These are phyloP conservation scores for Enteromius viviparus DNA, from an alignment of 2,797 vertebrate species.

Conservation along the genomic window DNA sequence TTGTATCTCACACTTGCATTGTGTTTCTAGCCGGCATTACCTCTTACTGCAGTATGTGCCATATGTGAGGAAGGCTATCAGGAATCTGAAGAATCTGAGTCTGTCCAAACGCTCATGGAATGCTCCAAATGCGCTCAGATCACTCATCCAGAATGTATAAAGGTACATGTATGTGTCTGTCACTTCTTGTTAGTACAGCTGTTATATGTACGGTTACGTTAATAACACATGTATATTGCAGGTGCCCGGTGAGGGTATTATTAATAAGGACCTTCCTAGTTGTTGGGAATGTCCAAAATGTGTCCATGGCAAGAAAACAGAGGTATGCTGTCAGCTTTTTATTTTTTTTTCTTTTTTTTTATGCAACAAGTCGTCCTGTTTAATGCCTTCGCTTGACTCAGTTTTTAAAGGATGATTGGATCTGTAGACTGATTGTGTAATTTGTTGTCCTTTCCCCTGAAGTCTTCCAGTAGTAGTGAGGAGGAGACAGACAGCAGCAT, in stretches of 20 bases:
- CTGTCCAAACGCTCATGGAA: constrained; percentile 93
- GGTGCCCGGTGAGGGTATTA: constrained; percentile 90
- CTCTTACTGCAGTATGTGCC: constrained; percentile 92
- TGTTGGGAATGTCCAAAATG: constrained; percentile 98
- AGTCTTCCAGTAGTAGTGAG: constrained; percentile 74
- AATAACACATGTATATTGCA: constrained; percentile 61
- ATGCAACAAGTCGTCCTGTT: not conserved
- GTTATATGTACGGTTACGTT: not conserved
- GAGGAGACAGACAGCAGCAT: constrained; percentile 70
- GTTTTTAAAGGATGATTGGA: not conserved
- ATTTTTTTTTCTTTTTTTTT: not conserved
- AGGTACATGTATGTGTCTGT: constrained; percentile 71
- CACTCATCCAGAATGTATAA: constrained; percentile 91
- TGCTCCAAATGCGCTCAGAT: constrained; percentile 96
- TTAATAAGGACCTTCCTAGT: constrained; percentile 94
- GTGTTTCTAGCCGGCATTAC: constrained; percentile 86
- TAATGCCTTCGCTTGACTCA: not conserved
- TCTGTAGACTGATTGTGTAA: not conserved
- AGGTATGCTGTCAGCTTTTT: constrained; percentile 75
- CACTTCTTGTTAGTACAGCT: not conserved
- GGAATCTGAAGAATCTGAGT: constrained; percentile 80
- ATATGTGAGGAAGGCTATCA: constrained; percentile 91
- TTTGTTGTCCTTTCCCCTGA: not conserved
- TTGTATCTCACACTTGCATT: not conserved
- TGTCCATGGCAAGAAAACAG: constrained; percentile 83